Evolutionary conservation across 2,797 vertebrate species (phyloP).

Genomic region (Oreortyx pictus): DNA sequence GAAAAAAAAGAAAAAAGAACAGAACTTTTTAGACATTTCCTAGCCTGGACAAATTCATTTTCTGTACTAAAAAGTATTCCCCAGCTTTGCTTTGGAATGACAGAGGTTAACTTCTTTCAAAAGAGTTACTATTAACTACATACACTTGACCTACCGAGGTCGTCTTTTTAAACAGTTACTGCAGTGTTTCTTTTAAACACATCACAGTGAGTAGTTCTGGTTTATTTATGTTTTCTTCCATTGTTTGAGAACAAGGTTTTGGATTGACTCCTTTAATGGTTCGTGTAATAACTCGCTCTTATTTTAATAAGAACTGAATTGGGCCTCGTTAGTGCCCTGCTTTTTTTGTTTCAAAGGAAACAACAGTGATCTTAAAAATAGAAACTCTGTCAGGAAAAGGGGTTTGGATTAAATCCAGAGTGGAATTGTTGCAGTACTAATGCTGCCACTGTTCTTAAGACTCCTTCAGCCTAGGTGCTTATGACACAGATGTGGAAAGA

Average conservation of each 20-base stretch:
- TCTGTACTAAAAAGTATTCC: conserved; percentile 32
- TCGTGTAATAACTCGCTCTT: background rate
- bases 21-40: conserved; percentile 68
- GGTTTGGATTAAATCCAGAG: background rate
- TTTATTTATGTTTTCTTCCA: background rate
- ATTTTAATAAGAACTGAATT: background rate
- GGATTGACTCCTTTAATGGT: background rate
- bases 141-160: background rate
- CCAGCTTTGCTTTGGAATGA: conserved; percentile 34
- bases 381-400: background rate
- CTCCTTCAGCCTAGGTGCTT: background rate
- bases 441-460: background rate
- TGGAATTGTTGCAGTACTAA: background rate
- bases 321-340: background rate
- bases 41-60: conserved; percentile 47
- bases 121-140: background rate
- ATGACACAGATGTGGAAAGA: background rate
- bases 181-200: background rate
- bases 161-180: background rate
- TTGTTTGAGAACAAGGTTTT: background rate
- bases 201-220: background rate
- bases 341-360: background rate
- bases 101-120: conserved; percentile 5
- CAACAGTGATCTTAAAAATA: background rate
- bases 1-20: background rate